Conservation (phyloP, 2,113 vertebrate genomes). For the Pachyramphus minor region DNA sequence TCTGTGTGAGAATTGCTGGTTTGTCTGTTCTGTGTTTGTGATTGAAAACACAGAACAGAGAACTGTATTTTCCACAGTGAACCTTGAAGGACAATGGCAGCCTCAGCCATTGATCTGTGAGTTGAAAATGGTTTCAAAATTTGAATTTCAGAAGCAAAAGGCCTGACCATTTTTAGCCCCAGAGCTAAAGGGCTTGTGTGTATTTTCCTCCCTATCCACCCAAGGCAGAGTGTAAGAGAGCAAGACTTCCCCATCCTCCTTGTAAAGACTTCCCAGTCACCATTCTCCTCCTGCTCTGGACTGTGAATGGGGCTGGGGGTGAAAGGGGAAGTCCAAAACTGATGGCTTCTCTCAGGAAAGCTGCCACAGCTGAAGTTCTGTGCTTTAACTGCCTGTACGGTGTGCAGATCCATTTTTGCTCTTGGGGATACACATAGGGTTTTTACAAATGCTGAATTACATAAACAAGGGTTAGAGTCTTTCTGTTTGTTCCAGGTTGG, state of each 20-base stretch:
- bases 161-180: neutral
- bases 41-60: neutral
- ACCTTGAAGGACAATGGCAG: neutral
- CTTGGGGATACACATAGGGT: neutral
- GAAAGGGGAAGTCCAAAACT: neutral
- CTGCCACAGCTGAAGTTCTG: neutral
- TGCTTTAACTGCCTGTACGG: neutral
- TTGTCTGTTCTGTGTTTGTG: too few relatives aligned
- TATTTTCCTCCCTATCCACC: neutral
- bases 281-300: neutral
- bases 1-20: neutral
- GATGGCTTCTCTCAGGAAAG: neutral
- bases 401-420: neutral
- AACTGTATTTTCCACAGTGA: neutral
- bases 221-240: neutral
- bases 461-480: neutral
- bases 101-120: neutral
- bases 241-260: accelerated
- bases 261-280: neutral
- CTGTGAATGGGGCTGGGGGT: neutral
- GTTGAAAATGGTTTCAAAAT: neutral
- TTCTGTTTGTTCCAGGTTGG: constrained; percentile 22
- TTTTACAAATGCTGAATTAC: neutral
- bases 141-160: neutral
- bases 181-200: neutral